phyloP scores from a whole-genome alignment of 2,113 vertebrate genomes.

The Propithecus coquereli region DNA sequence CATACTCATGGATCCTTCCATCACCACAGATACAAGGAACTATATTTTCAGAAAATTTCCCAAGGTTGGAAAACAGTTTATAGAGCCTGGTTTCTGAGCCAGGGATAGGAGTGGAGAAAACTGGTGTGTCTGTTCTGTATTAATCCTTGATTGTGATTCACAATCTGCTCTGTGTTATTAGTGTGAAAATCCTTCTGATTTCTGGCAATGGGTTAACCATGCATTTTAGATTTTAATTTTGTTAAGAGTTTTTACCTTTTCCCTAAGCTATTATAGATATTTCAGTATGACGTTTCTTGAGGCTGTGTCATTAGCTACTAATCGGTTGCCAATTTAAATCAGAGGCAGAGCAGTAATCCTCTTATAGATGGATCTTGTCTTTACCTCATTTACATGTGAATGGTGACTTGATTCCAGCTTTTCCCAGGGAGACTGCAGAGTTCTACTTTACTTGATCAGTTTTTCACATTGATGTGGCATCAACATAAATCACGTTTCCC shows the following conservation, averaged over 20 bases:
- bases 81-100: neutral
- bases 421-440: neutral
- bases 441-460: constrained; percentile 34
- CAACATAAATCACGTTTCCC: constrained; percentile 58
- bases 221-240: constrained; percentile 17
- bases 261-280: neutral
- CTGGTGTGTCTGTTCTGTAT: neutral
- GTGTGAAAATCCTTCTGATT: neutral
- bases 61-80: neutral
- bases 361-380: neutral
- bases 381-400: neutral
- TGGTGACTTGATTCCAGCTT: neutral
- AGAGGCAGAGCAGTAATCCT: neutral
- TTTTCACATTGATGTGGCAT: constrained; percentile 55
- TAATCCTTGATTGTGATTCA: neutral
- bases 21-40: neutral
- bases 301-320: constrained; percentile 14
- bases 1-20: neutral
- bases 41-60: neutral
- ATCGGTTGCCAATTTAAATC: neutral
- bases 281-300: neutral
- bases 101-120: neutral
- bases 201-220: neutral
- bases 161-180: neutral
- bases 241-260: neutral